Base-by-base conservation (phyloP, 2,888 invertebrate genomes). In the Noctuana brunneofusca region DNA sequence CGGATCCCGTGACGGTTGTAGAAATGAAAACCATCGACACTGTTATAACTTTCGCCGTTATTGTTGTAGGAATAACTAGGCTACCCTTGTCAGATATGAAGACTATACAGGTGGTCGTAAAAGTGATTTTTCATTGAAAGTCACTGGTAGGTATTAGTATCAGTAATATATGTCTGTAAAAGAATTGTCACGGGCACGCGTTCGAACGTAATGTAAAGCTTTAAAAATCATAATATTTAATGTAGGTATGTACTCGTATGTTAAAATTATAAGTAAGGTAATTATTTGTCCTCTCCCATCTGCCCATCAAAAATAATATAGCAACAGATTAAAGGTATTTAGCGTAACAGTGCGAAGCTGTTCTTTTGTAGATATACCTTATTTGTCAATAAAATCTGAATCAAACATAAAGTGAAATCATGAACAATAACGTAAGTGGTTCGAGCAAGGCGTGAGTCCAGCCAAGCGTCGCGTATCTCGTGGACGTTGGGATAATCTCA, bases 401-500 rank as follows among this genome's bases (percentile, higher is more conserved):
- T 48, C 54, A 35, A 54, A 60, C 46, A 24, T 48, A 48, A 60
- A 60, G 53, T 55, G 24, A 27, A 49, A 60, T 35, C 48, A 16
- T 54, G 53, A 24, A 60, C 22, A 54, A 38, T 48, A 48, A 53
- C 38, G 54, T 54, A 54, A 35, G 49, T 50, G 27, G 49, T 27
- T 38, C n/a, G 60, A 50, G 35, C 58, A 58, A 63, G 65, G 67
- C 64, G 67, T 57, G 65, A 60, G 63, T 18, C 60, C 64, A 56
- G 49, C 48, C 60, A 32, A 50, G 59, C 56, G 62, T 60, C 54
- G 63, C 65, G 58, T 60, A 64, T 65, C 64, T 63, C 52, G 22
- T 53, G 62, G 63, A 63, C 55, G 60, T 55, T 55, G 81, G 83
- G 86, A 87, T 89, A 89, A 90, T 87, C 86, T 80, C 81, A 84